These are phyloP conservation scores for Hemicrepidius hirtus DNA, from an alignment of 2,888 invertebrate species.

Conservation along the genomic window DNA sequence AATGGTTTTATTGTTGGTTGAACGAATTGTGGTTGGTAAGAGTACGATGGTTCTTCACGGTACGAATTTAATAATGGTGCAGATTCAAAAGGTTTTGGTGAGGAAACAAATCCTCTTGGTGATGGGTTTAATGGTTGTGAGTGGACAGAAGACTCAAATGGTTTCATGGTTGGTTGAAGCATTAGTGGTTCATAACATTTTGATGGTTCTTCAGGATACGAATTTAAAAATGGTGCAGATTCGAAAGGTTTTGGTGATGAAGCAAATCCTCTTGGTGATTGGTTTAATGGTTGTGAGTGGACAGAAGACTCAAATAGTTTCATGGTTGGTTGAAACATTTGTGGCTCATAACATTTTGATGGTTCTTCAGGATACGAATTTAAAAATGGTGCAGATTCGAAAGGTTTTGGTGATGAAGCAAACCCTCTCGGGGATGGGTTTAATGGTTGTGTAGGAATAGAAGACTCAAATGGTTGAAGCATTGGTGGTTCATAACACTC, in stretches of 20 bases:
- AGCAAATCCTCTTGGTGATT: slow-evolving; percentile 10
- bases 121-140: neutral
- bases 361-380: neutral
- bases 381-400: neutral
- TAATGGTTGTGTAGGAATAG: neutral
- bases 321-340: neutral
- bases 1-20: neutral
- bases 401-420: neutral
- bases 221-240: neutral
- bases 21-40: neutral
- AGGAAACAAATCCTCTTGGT: neutral
- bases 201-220: neutral
- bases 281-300: neutral
- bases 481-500: neutral
- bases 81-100: slow-evolving; percentile 24
- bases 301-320: neutral
- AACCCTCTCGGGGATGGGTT: slow-evolving; percentile 9
- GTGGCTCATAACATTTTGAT: neutral
- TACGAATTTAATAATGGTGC: slow-evolving; percentile 7
- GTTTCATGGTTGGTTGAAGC: neutral
- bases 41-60: neutral
- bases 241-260: neutral
- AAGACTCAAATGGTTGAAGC: neutral
- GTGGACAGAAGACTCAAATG: neutral
- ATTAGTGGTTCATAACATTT: neutral